Evolutionary conservation across 2,797 vertebrate genomes (phyloP).

Genomic region (Clarias pachynema): DNA sequence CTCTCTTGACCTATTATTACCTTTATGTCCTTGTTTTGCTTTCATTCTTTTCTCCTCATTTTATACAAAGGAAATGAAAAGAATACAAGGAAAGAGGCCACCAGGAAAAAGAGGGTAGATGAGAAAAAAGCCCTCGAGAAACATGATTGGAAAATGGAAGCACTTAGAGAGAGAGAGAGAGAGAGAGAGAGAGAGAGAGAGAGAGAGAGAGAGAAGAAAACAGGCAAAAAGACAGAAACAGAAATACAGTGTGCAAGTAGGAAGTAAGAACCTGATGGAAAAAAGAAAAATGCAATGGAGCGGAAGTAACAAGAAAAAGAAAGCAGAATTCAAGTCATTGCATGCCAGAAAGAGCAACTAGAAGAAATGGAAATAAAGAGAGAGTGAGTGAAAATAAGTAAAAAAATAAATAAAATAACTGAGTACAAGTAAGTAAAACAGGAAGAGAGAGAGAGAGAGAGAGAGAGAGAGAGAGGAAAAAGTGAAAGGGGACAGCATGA

Average conservation of each 20-base stretch:
- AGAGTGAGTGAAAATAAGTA: neutral
- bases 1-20: conserved; percentile 2
- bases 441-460: neutral
- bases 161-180: conserved; percentile 26
- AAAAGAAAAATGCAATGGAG: neutral
- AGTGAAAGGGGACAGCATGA: neutral
- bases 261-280: neutral
- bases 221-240: neutral
- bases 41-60: neutral
- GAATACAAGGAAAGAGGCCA: conserved; percentile 18
- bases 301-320: neutral
- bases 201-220: neutral
- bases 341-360: neutral
- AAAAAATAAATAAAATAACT: neutral
- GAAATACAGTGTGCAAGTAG: neutral
- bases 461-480: neutral
- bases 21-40: conserved; percentile 18
- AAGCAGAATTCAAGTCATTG: neutral
- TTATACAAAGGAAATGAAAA: conserved; percentile 18
- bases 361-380: neutral
- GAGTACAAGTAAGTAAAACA: no score
- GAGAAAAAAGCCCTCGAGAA: conserved; percentile 26
- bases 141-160: conserved; percentile 28
- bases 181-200: conserved; percentile 22
- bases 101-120: neutral